A percentile compares a stretch with the other conserved stretches of the same genome.
Conservation (phyloP, 2,797 vertebrate genomes). For the Pteronotus mesoamericanus region DNA sequence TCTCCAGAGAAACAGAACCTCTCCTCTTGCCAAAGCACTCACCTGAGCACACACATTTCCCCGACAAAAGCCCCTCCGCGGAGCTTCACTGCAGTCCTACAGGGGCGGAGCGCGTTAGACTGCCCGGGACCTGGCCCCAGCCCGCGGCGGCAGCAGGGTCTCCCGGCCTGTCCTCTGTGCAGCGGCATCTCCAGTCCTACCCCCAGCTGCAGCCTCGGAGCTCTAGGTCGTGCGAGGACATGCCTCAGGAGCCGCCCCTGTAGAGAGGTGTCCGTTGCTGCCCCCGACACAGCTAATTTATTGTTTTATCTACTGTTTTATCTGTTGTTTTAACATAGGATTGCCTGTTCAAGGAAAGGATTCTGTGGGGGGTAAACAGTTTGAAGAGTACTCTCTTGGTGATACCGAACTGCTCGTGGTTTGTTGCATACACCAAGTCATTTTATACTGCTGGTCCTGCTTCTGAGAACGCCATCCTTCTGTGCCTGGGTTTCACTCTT, state of each 20-base stretch:
- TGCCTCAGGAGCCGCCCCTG: neutral
- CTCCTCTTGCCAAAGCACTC: neutral
- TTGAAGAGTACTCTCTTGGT: neutral
- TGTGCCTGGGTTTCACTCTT: neutral
- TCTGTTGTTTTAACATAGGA: neutral
- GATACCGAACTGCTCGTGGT: neutral
- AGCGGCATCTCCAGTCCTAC: neutral
- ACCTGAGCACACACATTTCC: neutral
- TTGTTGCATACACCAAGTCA: neutral
- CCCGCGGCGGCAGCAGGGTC: neutral
- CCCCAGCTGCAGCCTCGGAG: neutral
- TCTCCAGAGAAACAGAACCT: neutral
- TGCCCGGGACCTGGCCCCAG: neutral
- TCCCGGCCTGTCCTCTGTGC: neutral
- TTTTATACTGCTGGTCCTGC: neutral
- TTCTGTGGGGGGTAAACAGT: neutral
- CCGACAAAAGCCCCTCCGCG: neutral
- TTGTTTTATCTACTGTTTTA: neutral
- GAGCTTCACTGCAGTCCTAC: neutral
- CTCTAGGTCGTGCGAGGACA: neutral
- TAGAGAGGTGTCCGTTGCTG: neutral
- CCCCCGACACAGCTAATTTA: neutral
- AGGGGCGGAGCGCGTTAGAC: neutral
- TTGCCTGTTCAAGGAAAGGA: neutral
- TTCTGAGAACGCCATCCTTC: neutral